Evolutionary conservation across 2,888 invertebrate genomes (phyloP).

Genomic region (Pachliopta kotzebuea): DNA sequence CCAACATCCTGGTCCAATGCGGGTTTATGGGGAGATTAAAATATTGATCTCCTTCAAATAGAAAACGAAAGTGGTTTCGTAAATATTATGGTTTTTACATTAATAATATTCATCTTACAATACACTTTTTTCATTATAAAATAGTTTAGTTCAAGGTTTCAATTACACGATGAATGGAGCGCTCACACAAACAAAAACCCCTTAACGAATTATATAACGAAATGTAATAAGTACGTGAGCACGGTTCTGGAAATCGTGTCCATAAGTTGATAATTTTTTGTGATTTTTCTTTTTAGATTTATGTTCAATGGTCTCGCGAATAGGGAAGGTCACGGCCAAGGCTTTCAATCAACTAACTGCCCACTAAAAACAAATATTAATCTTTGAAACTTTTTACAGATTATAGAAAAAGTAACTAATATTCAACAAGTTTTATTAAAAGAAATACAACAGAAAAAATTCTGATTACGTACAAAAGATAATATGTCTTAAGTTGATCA

Average conservation of each 20-base stretch:
- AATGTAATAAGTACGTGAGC: constrained; percentile 1
- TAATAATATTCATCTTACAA: no score
- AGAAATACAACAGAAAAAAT: no score
- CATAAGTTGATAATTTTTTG: background rate
- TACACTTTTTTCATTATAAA: no score
- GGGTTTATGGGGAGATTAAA: no score
- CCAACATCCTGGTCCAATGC: no score
- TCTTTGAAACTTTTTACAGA: background rate
- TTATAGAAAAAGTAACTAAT: background rate
- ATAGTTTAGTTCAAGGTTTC: background rate
- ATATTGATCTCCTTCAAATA: no score
- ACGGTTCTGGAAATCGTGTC: background rate
- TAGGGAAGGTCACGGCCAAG: background rate
- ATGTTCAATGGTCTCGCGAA: background rate
- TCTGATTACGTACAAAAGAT: no score
- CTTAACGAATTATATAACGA: background rate
- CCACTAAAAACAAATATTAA: background rate
- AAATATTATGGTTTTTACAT: no score
- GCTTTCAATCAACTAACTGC: background rate
- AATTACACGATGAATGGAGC: background rate
- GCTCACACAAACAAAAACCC: background rate
- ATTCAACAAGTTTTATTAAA: background rate
- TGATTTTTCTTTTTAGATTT: background rate
- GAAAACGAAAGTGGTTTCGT: no score
- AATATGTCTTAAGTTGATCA: no score